phyloP scores from a whole-genome alignment of 2,797 vertebrate genomes.

The Morus bassanus region DNA sequence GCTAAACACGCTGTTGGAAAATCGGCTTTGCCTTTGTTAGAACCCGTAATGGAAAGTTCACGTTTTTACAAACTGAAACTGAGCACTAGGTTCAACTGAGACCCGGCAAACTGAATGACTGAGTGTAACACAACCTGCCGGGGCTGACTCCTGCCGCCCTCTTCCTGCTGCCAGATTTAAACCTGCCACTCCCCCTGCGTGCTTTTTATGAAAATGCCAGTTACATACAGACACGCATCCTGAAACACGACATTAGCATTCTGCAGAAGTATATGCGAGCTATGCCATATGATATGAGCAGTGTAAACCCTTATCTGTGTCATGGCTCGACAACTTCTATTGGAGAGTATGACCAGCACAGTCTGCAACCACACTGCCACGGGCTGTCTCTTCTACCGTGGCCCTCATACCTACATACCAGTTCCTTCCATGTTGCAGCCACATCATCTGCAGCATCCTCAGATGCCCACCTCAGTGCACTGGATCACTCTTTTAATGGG shows the following conservation, averaged over 20 bases:
- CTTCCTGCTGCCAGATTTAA: background rate
- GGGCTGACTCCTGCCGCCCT: background rate
- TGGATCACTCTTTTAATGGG: background rate
- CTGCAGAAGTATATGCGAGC: accelerated
- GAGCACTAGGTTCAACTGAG: background rate
- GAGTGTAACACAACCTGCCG: background rate
- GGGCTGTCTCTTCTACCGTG: accelerated
- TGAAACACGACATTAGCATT: background rate
- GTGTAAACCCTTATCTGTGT: background rate
- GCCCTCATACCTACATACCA: background rate
- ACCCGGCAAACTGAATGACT: accelerated
- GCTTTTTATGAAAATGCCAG: background rate
- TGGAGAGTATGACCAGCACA: background rate
- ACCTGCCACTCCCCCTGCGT: accelerated
- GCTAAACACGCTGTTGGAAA: background rate
- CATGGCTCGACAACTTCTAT: background rate
- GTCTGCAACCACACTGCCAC: background rate
- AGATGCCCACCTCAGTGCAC: background rate
- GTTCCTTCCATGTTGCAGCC: background rate
- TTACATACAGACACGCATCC: background rate
- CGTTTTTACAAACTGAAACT: background rate
- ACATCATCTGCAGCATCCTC: background rate
- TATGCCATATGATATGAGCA: accelerated
- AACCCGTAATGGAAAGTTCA: background rate
- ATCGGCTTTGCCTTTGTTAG: background rate